Evolutionary conservation across 2,888 invertebrate genomes (phyloP), one percentile per base, ranked within the genome.

Genomic region (Bombylius discolor): DNA sequence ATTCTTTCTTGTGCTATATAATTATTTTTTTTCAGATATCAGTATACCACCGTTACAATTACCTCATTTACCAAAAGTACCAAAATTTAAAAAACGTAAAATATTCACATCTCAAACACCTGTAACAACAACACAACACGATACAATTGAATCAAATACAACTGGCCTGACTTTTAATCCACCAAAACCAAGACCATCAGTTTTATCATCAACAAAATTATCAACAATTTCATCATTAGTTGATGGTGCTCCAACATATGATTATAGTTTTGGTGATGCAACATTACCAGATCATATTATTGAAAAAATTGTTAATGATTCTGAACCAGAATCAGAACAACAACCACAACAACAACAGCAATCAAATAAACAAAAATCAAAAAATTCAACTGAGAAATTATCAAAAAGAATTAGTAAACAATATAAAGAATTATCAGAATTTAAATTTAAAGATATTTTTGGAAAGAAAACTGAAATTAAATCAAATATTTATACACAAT

Each of bases 351-450:
- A 68, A 66, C 55, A 66, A 33, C n/a, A 33, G 8, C 12, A 12
- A 5, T 7, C 39, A 14, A 14, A 14, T 8, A 5, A 47, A 13
- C 12, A 12, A 8, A n/a, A 44, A 44, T 42, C 12, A 7, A 12
- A 46, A 3, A 11, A 51, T 13, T 11, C 53, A 60, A 4, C 55
- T 54, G 39, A 47, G 58, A 46, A 61, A 49, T 52, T 72, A 7
- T 57, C 64, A 5, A 68, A 72, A 51, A 67, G 63, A 5, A 56
- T 70, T 47, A 71, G 69, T 50, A 67, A 67, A 32, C 67, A 70
- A 53, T 72, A 70, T 59, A 71, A 68, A 55, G 69, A 69, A 45
- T 58, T 71, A 4, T 65, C 67, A n/a, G 70, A 71, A 33, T 66
- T 72, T 55, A 67, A 69, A 31, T 56, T 72, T 8, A 72, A 69